Base-by-base conservation (phyloP, 2,888 invertebrate species). In the Perizoma flavofasciatum region DNA sequence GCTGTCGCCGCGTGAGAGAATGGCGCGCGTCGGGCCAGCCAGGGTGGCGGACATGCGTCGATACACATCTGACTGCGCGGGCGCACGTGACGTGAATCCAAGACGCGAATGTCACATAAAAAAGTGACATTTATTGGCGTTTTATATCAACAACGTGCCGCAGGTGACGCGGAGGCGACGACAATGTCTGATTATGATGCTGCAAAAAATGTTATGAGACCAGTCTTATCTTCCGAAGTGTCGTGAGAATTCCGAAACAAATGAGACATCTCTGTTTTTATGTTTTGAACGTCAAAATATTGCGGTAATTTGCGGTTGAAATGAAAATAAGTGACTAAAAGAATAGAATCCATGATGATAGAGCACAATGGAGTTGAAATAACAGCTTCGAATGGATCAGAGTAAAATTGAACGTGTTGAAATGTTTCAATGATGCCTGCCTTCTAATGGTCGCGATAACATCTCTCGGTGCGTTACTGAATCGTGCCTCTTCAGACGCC, bases 101-200 rank as follows among this genome's bases (percentile, higher is more conserved):
- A 73, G 72, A 80, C 75, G 79, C 77, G 80, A 77, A 78, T 74
- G 82, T 77, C 79, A 88, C 88, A 90, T 90, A 91, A 92, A 91
- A 89, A 90, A 89, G 89, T 90, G 91, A 90, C 91, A 85, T 89
- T 92, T 90, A 92, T 89, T 90, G 88, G 88, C 85, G 80, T 86
- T 89, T 92, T 89, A 91, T 90, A 89, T 87, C 89, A 90, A 86
- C 87, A 81, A 85, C 86, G 88, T 87, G 89, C 81, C 68, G 71
- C 86, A 85, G 83, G 83, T 88, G 89, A 86, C 82, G 78, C 71
- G 80, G 81, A 76, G 78, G 69, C 81, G 82, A 74, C 82, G 75
- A 83, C 84, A 81, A 78, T 81, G 80, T 82, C 77, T 73, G 77
- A 78, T 86, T 85, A 83, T 86, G 85, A 88, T 79, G 77, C 81